These are phyloP conservation scores for Pristionchus exspectatus DNA, from an alignment of 2,888 invertebrate genomes.

Conservation along the genomic window DNA sequence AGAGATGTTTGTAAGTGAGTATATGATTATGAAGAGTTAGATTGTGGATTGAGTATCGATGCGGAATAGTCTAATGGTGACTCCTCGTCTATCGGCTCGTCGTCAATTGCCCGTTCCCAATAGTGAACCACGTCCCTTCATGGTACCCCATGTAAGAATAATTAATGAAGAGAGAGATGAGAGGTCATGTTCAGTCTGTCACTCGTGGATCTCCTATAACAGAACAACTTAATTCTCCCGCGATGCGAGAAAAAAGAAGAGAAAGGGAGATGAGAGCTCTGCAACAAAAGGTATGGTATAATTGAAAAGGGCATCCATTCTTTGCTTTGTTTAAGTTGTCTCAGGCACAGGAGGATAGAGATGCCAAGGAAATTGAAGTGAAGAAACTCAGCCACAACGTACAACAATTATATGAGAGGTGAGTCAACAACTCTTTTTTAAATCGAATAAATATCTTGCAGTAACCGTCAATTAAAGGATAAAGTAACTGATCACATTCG, in stretches of 20 bases:
- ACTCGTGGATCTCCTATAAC: slow-evolving; percentile 28
- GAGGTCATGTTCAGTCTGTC: background rate
- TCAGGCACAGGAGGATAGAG: slow-evolving; percentile 16
- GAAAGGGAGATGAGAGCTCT: slow-evolving; percentile 2
- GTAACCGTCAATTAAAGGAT: background rate
- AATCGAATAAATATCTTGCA: background rate
- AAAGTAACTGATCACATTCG: background rate
- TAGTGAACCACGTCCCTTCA: slow-evolving; percentile 17
- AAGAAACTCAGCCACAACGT: background rate
- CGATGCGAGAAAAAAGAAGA: slow-evolving; percentile 11
- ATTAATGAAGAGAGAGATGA: too few species aligned
- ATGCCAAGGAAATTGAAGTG: slow-evolving; percentile 1
- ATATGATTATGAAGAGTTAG: background rate
- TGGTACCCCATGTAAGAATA: background rate
- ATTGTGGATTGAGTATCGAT: background rate
- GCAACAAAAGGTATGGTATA: background rate
- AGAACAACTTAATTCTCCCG: slow-evolving; percentile 15
- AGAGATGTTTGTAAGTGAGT: background rate
- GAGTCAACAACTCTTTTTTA: background rate
- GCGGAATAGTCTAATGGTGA: background rate
- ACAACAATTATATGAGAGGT: background rate
- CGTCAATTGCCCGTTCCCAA: slow-evolving; percentile 25
- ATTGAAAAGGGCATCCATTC: background rate
- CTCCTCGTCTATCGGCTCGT: slow-evolving; percentile 20
- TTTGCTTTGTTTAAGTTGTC: background rate